Conservation (phyloP, 2,113 vertebrate species). For the Gallinago undulata region DNA sequence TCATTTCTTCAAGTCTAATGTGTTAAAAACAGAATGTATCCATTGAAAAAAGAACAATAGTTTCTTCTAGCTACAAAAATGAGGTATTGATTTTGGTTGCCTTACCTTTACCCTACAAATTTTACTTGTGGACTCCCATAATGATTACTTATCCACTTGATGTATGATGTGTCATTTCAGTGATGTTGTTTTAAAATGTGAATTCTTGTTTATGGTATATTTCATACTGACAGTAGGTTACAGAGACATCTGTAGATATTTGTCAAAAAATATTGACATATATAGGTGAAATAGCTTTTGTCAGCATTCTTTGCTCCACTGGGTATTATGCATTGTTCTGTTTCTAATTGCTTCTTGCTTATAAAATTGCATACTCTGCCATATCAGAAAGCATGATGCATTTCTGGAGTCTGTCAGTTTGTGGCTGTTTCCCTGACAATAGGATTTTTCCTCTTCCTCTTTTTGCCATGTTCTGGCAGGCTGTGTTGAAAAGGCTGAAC, state of each 20-base stretch:
- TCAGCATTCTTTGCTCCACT: constrained; percentile 4
- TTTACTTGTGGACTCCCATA: neutral
- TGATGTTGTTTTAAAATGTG: neutral
- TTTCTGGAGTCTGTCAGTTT: neutral
- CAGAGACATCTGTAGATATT: constrained; percentile 22
- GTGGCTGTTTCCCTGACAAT: neutral
- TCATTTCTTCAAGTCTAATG: neutral
- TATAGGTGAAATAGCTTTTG: constrained; percentile 31
- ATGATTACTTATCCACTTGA: neutral
- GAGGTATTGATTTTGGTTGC: neutral
- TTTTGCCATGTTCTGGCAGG: neutral
- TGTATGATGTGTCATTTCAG: neutral
- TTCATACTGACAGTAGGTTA: constrained; percentile 31
- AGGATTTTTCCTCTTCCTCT: neutral
- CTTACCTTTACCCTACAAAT: neutral
- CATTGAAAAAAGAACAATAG: neutral
- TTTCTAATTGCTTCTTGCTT: neutral
- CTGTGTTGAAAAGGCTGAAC: neutral
- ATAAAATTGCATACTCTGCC: neutral
- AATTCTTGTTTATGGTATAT: constrained; percentile 12
- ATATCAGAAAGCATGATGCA: neutral
- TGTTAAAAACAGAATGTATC: neutral
- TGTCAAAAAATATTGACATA: constrained; percentile 25
- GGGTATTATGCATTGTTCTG: constrained; percentile 5
- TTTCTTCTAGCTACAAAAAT: neutral